Evolutionary conservation across 2,797 vertebrate species (phyloP), one percentile per base, ranked within the genome.

Genomic region (Arrhamphus sclerolepis): DNA sequence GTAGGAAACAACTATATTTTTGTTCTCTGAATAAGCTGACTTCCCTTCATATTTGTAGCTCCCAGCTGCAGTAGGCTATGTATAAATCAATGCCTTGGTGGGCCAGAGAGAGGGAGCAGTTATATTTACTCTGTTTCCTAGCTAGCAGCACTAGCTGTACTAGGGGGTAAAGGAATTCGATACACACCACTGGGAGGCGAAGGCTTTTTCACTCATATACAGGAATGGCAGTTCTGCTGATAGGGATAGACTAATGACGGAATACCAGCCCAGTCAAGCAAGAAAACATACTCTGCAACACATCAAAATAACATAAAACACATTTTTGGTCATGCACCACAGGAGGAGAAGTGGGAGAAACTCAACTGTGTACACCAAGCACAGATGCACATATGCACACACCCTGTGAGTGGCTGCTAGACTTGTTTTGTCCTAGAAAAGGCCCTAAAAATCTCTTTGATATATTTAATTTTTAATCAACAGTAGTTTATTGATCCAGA

Each of bases 71-170:
- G 77, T 17, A 59, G 75, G 62, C 87, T 85, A 80, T 83, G 85
- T 89, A 88, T 91, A 89, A 89, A 91, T 91, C 89, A 90, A 90
- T 91, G 88, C 84, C 80, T 86, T 72, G 85, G 86, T 88, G 87
- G 87, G 85, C 80, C 82, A 67, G 72, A 86, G 88, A 88, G 86
- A 86, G 79, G 74, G 80, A 87, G 86, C 83, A 78, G 86, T 85
- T 89, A 87, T 90, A 89, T 89, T 90, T 90, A 86, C 86, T 86
- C 86, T 78, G 83, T 74, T 90, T 90, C 89, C 85, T 90, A 76
- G 88, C 86, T 84, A 87, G 85, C 85, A 89, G 89, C 87, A 73
- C 74, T 80, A 78, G 80, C 78, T 81, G 70, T 86, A 82, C 73
- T 83, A 77, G 77, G 75, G 80, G 82, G 78, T 88, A 89, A 80